Evolutionary conservation across 2,797 vertebrate species (phyloP), one percentile per base, ranked within the genome.

Genomic region (Setipinna tenuifilis): DNA sequence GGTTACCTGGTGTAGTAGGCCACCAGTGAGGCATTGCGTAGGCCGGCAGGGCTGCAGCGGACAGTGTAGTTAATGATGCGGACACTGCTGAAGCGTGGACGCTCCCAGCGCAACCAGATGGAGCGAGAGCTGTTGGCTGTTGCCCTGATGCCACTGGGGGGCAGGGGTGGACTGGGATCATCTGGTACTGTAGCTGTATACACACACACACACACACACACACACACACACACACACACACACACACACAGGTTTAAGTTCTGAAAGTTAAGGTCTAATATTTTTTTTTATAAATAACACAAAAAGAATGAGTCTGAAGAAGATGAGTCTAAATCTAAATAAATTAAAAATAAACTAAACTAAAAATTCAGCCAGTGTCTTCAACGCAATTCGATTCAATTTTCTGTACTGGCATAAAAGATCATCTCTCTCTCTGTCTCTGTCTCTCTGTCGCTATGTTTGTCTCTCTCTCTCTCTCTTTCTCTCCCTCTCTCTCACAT

Each of bases 31-130:
- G 98, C 97, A 0, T 99, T 99, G 90, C 97, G 97, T 87, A 97
- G 95, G 82, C 97, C 98, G 80, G 95, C 96, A 0, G 97, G 98
- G 92, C 97, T 98, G 95, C 97, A 99, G 90, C 98, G 98, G 84
- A 99, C 97, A 0, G 97, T 99, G 91, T 99, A 99, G 94, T 97
- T 97, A 91, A 98, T 97, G 61, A 99, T 98, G 89, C 96, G 97
- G 54, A 97, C 94, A 0, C 95, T 97, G 90, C 96, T 98, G 92
- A 98, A 98, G 23, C 96, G 94, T 0, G 98, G 98, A 84, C 97
- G 98, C 90, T 98, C 98, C 98, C 98, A 99, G 83, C 95, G 94
- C 78, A 99, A 95, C 97, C 97, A 97, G 90, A 99, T 97, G 85
- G 98, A 97, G 0, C 97, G 97, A 81, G 98, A 99, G 90, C 97